Percentiles rank a stretch among this genome's conserved stretches.
Conservation (phyloP, 1,140 invertebrate genomes). For the Apolygus lucorum region DNA sequence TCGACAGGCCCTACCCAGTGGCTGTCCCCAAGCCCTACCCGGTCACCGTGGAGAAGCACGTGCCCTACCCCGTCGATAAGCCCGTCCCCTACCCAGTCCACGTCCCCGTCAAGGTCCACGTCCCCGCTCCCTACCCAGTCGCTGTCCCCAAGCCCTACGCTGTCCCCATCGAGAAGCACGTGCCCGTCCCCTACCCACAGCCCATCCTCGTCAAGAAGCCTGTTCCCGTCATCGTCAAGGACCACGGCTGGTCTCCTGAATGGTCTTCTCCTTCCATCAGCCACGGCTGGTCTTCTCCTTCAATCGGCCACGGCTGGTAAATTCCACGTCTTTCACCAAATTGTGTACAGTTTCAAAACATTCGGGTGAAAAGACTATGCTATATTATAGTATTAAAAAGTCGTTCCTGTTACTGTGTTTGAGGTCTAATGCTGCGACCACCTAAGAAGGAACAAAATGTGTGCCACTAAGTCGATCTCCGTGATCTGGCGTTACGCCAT, state of each 20-base stretch:
- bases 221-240: constrained; percentile 51
- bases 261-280: no score
- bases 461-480: no score
- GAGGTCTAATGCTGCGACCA: no score
- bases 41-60: constrained; percentile 56
- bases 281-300: not conserved
- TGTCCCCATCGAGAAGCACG: constrained; percentile 48
- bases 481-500: no score
- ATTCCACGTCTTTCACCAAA: no score
- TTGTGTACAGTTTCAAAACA: no score
- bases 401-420: no score
- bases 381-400: no score
- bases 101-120: constrained; percentile 49
- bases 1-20: constrained; percentile 49
- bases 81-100: constrained; percentile 36
- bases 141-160: constrained; percentile 34
- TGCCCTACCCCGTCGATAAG: constrained; percentile 44
- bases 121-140: constrained; percentile 49
- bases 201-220: constrained; percentile 48
- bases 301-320: not conserved
- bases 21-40: constrained; percentile 41
- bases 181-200: constrained; percentile 50
- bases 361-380: no score
- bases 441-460: no score
- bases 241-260: not conserved